Evolutionary conservation across 2,888 invertebrate genomes (phyloP).

Genomic region (Hyles lineata): DNA sequence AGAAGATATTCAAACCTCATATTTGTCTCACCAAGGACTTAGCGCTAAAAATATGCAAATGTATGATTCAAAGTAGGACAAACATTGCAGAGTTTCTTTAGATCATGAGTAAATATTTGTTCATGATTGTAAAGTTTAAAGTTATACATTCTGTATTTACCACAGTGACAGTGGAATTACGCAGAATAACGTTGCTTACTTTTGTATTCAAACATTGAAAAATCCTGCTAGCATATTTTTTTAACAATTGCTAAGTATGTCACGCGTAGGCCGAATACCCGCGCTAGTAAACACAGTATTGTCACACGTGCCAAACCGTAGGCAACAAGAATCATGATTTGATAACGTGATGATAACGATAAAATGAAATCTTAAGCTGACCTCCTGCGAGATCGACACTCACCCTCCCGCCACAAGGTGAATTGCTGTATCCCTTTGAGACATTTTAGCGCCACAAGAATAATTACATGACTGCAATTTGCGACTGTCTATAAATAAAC

Average conservation of each 20-base stretch:
- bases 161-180: neutral
- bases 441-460: slow-evolving; percentile 84
- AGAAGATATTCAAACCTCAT: neutral
- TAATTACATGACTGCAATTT: slow-evolving; percentile 83
- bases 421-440: slow-evolving; percentile 94
- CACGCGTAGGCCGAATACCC: slow-evolving; percentile 52
- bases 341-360: slow-evolving; percentile 42
- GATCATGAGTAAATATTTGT: neutral
- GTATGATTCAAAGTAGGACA: neutral
- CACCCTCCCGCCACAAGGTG: slow-evolving; percentile 98
- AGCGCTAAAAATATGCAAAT: neutral
- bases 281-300: slow-evolving; percentile 60
- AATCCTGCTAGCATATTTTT: slow-evolving; percentile 1
- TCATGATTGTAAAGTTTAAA: neutral
- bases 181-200: neutral
- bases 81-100: neutral
- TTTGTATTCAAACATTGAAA: neutral
- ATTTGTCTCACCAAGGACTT: neutral
- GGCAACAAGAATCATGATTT: slow-evolving; percentile 46
- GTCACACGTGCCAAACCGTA: slow-evolving; percentile 61
- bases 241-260: slow-evolving; percentile 38
- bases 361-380: slow-evolving; percentile 35
- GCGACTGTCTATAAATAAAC: slow-evolving; percentile 84
- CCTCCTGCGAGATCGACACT: slow-evolving; percentile 70
- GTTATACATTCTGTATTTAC: neutral